Evolutionary conservation across 2,113 vertebrate species (phyloP).

Genomic region (Melanerpes aurifrons): DNA sequence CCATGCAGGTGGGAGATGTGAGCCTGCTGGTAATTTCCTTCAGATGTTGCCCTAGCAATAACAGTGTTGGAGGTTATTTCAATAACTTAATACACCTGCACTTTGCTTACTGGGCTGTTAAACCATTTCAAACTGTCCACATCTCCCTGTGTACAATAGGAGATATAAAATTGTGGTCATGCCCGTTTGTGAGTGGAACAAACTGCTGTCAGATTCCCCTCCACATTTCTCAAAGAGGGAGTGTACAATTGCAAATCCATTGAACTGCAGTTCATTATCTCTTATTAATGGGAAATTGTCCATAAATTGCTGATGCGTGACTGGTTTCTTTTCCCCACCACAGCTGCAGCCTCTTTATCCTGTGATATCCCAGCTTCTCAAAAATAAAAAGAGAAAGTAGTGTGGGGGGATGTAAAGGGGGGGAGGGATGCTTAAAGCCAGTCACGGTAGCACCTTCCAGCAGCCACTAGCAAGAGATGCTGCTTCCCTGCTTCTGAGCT

Average conservation of each 20-base stretch:
- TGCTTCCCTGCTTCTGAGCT: neutral
- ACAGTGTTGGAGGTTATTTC: neutral
- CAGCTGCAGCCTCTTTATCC: slow-evolving; percentile 78
- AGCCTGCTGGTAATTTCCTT: neutral
- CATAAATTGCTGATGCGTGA: slow-evolving; percentile 79
- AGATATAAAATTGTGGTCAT: slow-evolving; percentile 64
- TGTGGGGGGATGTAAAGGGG: neutral
- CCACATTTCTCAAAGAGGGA: slow-evolving; percentile 54
- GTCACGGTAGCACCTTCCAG: neutral
- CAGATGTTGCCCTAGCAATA: neutral
- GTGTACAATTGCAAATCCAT: slow-evolving; percentile 69
- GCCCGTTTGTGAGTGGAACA: slow-evolving; percentile 45
- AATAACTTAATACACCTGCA: neutral
- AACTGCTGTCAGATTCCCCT: slow-evolving; percentile 62
- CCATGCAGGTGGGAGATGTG: neutral
- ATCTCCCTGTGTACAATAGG: slow-evolving; percentile 31
- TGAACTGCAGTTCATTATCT: slow-evolving; percentile 75
- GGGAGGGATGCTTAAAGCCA: neutral
- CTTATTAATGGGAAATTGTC: slow-evolving; percentile 82
- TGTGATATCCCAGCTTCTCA: slow-evolving; percentile 50
- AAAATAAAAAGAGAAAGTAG: slow-evolving; percentile 47
- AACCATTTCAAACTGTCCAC: slow-evolving; percentile 27
- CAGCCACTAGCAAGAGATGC: neutral
- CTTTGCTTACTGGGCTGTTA: slow-evolving; percentile 21
- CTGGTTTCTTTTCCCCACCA: slow-evolving; percentile 66